Evolutionary conservation across 23 tunicate species (phyloP).

Genomic region (Styela plicata): DNA sequence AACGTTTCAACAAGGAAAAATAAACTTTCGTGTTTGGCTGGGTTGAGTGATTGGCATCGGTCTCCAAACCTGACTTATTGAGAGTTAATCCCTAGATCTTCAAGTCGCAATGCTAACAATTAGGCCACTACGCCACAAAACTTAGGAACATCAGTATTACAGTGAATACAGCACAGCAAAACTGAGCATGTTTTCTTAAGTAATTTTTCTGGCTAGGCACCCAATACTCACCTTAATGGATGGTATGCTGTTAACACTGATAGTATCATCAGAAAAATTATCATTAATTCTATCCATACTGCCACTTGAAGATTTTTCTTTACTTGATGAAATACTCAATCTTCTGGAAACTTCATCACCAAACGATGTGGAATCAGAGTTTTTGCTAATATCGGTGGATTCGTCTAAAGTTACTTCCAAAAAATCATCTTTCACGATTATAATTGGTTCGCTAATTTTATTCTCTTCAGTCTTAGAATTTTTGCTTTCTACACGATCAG

Average conservation of each 20-base stretch:
- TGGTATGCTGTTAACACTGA: neutral
- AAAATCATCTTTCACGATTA: constrained; percentile 34
- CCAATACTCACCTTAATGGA: neutral
- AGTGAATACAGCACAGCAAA: too few species aligned
- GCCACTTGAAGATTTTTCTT: neutral
- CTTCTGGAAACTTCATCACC: neutral
- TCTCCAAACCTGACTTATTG: too few species aligned
- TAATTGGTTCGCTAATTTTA: neutral
- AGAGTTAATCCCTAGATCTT: too few species aligned
- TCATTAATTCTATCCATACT: too few species aligned
- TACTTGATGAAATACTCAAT: neutral
- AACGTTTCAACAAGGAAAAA: too few species aligned
- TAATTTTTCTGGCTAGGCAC: too few species aligned
- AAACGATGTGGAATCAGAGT: neutral
- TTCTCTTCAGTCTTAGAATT: neutral
- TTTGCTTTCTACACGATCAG: constrained; percentile 10
- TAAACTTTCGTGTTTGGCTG: too few species aligned
- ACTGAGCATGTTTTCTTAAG: too few species aligned
- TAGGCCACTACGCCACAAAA: too few species aligned
- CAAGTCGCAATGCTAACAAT: too few species aligned
- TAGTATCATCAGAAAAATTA: neutral
- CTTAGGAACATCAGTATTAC: too few species aligned
- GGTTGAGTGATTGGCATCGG: too few species aligned
- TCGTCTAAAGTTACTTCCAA: constrained; percentile 72
- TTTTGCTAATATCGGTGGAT: neutral